These are phyloP conservation scores for Neoscelio sp. DNA, from an alignment of 2,888 invertebrate species.

Conservation along the genomic window DNA sequence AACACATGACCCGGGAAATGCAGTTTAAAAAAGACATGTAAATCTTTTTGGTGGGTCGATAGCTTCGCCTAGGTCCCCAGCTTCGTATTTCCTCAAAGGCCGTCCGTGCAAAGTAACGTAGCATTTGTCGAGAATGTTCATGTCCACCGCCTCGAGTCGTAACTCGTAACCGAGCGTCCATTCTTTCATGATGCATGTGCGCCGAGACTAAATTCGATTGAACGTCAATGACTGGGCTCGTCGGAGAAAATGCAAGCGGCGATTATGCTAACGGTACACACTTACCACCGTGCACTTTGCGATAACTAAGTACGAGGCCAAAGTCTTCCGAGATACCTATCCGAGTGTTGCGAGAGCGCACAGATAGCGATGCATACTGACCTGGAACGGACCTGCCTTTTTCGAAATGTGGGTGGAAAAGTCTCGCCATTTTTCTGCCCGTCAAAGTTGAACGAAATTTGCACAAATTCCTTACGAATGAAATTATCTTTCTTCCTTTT, in stretches of 20 bases:
- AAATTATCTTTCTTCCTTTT: no score
- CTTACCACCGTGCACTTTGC: slow-evolving; percentile 63
- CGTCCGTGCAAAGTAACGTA: not conserved
- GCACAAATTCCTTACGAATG: no score
- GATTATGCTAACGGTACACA: slow-evolving; percentile 77
- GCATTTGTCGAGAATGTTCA: slow-evolving; percentile 25
- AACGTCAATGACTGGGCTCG: slow-evolving; percentile 64
- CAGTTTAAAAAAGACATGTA: slow-evolving; percentile 55
- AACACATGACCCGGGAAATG: slow-evolving; percentile 47
- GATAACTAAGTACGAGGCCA: slow-evolving; percentile 47
- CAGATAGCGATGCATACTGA: slow-evolving; percentile 70
- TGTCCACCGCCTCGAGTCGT: slow-evolving; percentile 46
- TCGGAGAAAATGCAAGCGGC: slow-evolving; percentile 65
- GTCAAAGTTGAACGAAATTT: no score
- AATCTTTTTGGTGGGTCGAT: slow-evolving; percentile 47
- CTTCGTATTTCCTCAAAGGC: slow-evolving; percentile 27
- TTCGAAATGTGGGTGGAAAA: slow-evolving; percentile 61
- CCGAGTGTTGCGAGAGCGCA: slow-evolving; percentile 64
- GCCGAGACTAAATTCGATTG: slow-evolving; percentile 73
- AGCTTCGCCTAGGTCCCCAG: slow-evolving; percentile 29
- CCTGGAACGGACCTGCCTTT: slow-evolving; percentile 73
- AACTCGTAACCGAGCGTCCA: slow-evolving; percentile 35
- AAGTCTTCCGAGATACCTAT: slow-evolving; percentile 69
- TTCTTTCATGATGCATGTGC: slow-evolving; percentile 57
- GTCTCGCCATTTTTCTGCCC: slow-evolving; percentile 7